phyloP scores from a whole-genome alignment of 2,888 invertebrate species.

The Seladonia tumulorum region DNA sequence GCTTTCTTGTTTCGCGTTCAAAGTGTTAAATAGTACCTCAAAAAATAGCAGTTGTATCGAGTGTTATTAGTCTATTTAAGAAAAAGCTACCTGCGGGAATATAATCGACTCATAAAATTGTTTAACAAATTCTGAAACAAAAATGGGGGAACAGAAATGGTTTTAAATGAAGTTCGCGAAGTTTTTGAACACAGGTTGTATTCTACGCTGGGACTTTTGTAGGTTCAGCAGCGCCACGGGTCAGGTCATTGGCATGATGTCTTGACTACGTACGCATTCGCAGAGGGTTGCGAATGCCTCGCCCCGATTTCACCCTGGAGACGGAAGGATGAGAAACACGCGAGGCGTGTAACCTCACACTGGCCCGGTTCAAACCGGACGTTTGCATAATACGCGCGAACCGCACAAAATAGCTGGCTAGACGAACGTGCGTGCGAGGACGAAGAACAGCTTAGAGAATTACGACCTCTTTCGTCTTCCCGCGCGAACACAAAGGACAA shows the following conservation, averaged over 20 bases:
- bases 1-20: too few relatives aligned
- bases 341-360: slow-evolving; percentile 41
- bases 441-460: slow-evolving; percentile 43
- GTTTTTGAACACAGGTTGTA: not conserved
- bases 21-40: too few relatives aligned
- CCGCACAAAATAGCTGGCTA: slow-evolving; percentile 45
- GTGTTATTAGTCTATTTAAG: too few relatives aligned
- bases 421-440: slow-evolving; percentile 8
- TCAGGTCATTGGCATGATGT: slow-evolving; percentile 22
- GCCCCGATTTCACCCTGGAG: slow-evolving; percentile 24
- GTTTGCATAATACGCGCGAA: slow-evolving; percentile 50
- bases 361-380: slow-evolving; percentile 12
- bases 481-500: slow-evolving; percentile 53
- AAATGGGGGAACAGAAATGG: not conserved
- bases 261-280: slow-evolving; percentile 36
- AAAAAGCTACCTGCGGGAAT: too few relatives aligned
- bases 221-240: not conserved
- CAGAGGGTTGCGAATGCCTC: slow-evolving; percentile 10
- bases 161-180: not conserved
- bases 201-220: not conserved
- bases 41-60: too few relatives aligned
- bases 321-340: slow-evolving; percentile 13
- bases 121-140: too few relatives aligned
- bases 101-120: too few relatives aligned
- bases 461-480: slow-evolving; percentile 49